A percentile compares a stretch with the other conserved stretches of the same genome.
phyloP scores from a whole-genome alignment of 1,140 invertebrate species.

The Brachionus angularis region DNA sequence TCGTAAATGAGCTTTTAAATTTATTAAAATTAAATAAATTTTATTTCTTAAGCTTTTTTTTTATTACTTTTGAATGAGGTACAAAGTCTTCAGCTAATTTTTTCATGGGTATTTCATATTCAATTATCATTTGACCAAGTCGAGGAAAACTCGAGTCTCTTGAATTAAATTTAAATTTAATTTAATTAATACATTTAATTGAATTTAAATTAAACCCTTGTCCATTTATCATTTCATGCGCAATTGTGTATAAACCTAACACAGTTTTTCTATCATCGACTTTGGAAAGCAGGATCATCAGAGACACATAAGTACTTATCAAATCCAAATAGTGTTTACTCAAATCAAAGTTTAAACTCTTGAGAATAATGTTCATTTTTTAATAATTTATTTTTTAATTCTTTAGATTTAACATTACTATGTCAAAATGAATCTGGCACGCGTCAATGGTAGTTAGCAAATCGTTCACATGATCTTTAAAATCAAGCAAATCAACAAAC shows the following conservation, averaged over 20 bases:
- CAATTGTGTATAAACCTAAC: constrained; percentile 90
- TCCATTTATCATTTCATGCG: constrained; percentile 89
- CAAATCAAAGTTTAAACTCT: constrained; percentile 88
- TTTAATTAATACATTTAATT: background rate
- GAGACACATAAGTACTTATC: constrained; percentile 82
- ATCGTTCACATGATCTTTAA: constrained; percentile 96
- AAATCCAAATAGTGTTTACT: constrained; percentile 92
- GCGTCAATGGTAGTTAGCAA: constrained; percentile 95
- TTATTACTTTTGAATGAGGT: constrained; percentile 74
- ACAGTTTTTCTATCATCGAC: constrained; percentile 97
- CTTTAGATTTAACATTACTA: constrained; percentile 63
- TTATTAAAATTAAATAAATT: background rate
- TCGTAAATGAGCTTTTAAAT: constrained; percentile 18
- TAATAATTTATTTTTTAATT: constrained; percentile 43
- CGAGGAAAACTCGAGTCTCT: constrained; percentile 86
- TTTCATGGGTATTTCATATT: constrained; percentile 91
- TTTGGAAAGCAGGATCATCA: constrained; percentile 91
- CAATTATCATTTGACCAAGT: constrained; percentile 91
- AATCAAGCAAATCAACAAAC: constrained; percentile 96
- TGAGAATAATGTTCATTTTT: too few species aligned
- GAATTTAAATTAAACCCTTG: constrained; percentile 61
- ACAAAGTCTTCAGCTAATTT: constrained; percentile 95
- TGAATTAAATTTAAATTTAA: constrained; percentile 35
- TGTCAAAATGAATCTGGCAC: constrained; percentile 86
- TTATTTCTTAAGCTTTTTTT: background rate